phyloP scores from a whole-genome alignment of 2,113 vertebrate genomes.

The Datnioides undecimradiatus region DNA sequence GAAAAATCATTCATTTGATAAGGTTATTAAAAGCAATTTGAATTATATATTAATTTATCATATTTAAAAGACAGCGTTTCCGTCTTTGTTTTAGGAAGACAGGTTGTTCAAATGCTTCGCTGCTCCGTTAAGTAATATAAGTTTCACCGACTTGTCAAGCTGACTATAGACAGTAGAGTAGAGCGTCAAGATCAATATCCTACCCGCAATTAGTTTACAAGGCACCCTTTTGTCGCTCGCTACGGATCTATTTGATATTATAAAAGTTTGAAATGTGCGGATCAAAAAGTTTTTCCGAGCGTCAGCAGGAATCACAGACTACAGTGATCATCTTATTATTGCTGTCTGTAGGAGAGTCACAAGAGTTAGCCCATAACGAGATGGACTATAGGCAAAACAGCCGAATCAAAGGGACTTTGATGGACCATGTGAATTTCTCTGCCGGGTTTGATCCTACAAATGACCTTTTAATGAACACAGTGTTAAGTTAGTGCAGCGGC shows the following conservation, averaged over 20 bases:
- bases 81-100: background rate
- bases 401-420: constrained; percentile 81
- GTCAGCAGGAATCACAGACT: constrained; percentile 39
- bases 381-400: constrained; percentile 78
- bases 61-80: background rate
- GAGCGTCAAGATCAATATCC: constrained; percentile 12
- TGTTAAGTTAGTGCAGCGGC: constrained; percentile 87
- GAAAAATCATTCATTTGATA: background rate
- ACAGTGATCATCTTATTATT: constrained; percentile 63
- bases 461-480: constrained; percentile 89
- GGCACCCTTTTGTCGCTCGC: background rate
- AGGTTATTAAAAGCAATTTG: background rate
- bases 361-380: constrained; percentile 39
- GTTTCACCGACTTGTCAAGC: background rate
- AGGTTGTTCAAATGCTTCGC: background rate
- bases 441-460: constrained; percentile 80
- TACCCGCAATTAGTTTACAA: background rate
- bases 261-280: constrained; percentile 45
- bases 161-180: background rate
- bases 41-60: background rate
- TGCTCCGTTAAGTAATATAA: background rate
- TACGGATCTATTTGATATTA: constrained; percentile 13
- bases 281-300: constrained; percentile 23
- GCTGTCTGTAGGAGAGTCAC: constrained; percentile 40
- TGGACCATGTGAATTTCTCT: constrained; percentile 79